These are phyloP conservation scores for Tridacna crocea DNA, from an alignment of 2,888 invertebrate genomes.

Conservation along the genomic window DNA sequence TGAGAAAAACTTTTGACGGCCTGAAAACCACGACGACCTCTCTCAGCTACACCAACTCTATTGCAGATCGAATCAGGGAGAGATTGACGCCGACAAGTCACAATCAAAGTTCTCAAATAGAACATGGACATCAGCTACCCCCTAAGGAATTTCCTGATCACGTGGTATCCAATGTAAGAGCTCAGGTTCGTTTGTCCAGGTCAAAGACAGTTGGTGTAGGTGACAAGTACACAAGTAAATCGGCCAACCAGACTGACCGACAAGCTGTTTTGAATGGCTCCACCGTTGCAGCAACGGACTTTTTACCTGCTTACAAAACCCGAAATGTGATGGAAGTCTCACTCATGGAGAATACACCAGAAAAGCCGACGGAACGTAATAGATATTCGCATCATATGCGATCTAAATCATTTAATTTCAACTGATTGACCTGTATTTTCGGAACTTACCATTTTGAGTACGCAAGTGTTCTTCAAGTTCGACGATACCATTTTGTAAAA, in stretches of 20 bases:
- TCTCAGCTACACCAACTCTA: not conserved
- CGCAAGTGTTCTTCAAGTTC: too few relatives aligned
- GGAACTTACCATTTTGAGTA: too few relatives aligned
- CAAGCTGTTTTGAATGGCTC: not conserved
- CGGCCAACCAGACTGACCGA: not conserved
- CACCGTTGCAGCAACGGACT: not conserved
- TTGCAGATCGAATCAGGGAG: not conserved
- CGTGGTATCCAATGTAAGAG: too few relatives aligned
- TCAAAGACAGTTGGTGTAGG: conserved; percentile 2
- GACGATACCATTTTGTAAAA: too few relatives aligned
- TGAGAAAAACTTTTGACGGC: too few relatives aligned
- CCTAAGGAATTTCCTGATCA: too few relatives aligned
- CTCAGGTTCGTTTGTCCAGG: not conserved
- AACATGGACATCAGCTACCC: too few relatives aligned
- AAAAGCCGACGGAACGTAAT: not conserved
- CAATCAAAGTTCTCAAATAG: too few relatives aligned
- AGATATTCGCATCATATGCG: conserved; percentile 11
- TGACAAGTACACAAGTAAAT: not conserved
- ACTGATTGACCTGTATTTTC: too few relatives aligned
- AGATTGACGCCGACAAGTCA: not conserved
- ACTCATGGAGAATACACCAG: not conserved
- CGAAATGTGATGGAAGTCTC: not conserved
- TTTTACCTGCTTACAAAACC: too few relatives aligned
- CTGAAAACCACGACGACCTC: too few relatives aligned
- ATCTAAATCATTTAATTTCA: not conserved